Base-by-base conservation (phyloP, 2,797 vertebrate genomes). In the Malurus leucopterus region DNA sequence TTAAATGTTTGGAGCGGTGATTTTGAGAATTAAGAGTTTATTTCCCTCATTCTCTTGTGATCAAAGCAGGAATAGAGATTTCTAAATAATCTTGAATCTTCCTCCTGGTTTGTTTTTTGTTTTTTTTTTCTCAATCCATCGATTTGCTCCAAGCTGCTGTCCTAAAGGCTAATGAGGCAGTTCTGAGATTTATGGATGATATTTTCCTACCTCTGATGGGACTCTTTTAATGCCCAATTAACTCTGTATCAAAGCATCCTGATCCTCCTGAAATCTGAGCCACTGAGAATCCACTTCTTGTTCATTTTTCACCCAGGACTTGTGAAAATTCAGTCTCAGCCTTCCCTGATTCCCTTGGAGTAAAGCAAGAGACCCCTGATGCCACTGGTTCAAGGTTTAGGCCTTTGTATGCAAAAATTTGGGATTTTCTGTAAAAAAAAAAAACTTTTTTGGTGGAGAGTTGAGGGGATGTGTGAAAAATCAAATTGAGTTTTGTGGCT, bases 141-240 rank as follows among this genome's bases (percentile, higher is more conserved):
- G 75, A 77, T 75, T 86, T 74, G 34, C 58, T 65, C 4, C 14
- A 65, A 58, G 26, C 65, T 93, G 80, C 55, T 77, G 79, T 78
- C 72, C 65, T 82, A 59, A 91, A 90, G 86, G 68, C 86, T 62
- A 73, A 90, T 74, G 88, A 84, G 57, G 82, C 67, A 82, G 38
- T 6, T 47, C 81, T 54, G 84, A 87, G 50, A 71, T 65, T 58
- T 90, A 90, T 77, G 72, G 78, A 68, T 93, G 69, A 74, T 79
- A 84, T 86, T 91, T 94, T 73, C 32, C 58, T 30, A 51, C 49
- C 55, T 77, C 84, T 85, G 81, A 87, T 83, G 76, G 82, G 79
- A 62, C 69, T 86, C 61, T 65, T 91, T 65, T 8, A 86, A 63
- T 85, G 62, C 63, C 53, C 46, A 87, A 90, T 90, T 93, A 80